These are phyloP conservation scores for Sylvilagus floridanus DNA, from an alignment of 2,797 vertebrate genomes.

Conservation along the genomic window DNA sequence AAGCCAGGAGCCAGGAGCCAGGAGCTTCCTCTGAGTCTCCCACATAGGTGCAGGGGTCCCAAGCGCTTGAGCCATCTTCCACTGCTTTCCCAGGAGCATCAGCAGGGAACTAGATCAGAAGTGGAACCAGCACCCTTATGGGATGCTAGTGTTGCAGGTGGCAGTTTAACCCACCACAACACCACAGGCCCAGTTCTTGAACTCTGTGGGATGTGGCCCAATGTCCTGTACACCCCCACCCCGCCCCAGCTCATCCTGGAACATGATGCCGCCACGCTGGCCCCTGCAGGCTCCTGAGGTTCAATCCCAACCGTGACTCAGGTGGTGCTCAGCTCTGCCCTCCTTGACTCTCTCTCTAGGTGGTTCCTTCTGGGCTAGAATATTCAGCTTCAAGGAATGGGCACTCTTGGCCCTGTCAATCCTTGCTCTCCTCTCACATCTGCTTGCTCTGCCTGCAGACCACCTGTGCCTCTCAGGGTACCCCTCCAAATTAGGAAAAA, in stretches of 20 bases:
- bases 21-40: too few species aligned
- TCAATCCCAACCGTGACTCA: neutral
- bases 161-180: too few species aligned
- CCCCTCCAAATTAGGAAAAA: neutral
- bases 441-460: neutral
- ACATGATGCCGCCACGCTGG: neutral
- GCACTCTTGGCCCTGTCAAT: neutral
- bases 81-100: too few species aligned
- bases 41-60: too few species aligned
- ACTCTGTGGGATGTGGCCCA: accelerated
- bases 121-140: too few species aligned
- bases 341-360: neutral
- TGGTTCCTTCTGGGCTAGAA: neutral
- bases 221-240: neutral
- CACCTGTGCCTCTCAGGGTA: neutral
- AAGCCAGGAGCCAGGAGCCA: too few species aligned
- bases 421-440: neutral
- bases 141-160: too few species aligned
- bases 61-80: too few species aligned
- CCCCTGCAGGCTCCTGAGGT: accelerated
- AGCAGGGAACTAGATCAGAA: too few species aligned
- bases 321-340: neutral
- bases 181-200: neutral
- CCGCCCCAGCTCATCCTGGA: neutral
- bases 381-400: neutral